Base-by-base conservation (phyloP, 2,113 vertebrate species). In the Labrus mixtus region DNA sequence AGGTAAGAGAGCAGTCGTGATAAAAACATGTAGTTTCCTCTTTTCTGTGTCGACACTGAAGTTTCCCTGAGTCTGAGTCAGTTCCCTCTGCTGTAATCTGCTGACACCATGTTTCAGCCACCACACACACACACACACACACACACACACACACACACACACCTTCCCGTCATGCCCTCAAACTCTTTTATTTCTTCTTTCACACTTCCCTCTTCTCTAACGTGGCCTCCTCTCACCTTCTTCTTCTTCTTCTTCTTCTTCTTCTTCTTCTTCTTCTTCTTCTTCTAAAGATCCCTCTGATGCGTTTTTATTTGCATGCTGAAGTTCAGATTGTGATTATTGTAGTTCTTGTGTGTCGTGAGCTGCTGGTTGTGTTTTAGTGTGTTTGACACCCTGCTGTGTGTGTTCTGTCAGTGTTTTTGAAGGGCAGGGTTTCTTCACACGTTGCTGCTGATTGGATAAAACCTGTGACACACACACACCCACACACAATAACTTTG, bases 61-160 rank as follows among this genome's bases (percentile, higher is more conserved):
- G 36, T 56, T 55, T 65, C 69, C 58, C 61, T 59, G 8, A 66
- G 50, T 8, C 50, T 13, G n/a, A 70, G 45, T 46, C 45, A 46
- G 56, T 73, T 87, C 71, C 65, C 66, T 66, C 63, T 71, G 63
- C 70, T 79, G 69, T 53, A 61, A 83, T 76, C 37, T 91, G 84
- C 86, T 90, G 87, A 87, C 82, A 64, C 55, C 23, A 10, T 39
- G 12, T 58, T 75, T 87, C 58, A 82, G 76, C 87, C 78, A 71
- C 53, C 73, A 6, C 68, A 75, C 63, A 90, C 68, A 73, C 68
- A 68, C 77, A 56, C 59, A 61, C 15, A 53, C 16, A 72, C 70
- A 70, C 37, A 45, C 37, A 88, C 37, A 39, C 37, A 10, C 20
- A 55, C 54, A 65, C 64, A 46, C 69, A 70, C 57, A 71, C 77